Conservation (phyloP, 2,888 invertebrate species). For the Temnothorax rugatulus region DNA sequence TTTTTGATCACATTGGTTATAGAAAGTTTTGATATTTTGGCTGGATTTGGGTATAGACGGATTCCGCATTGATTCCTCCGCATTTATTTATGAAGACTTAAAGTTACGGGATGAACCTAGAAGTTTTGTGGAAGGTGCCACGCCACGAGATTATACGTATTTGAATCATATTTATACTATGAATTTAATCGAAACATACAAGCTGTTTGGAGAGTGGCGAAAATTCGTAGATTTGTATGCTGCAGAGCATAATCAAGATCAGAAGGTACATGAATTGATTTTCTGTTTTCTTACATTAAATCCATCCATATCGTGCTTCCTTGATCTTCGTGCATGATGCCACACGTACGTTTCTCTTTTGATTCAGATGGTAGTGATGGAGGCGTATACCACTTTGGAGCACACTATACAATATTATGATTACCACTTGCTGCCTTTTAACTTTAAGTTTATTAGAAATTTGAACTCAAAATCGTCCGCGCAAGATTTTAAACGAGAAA, state of each 20-base stretch:
- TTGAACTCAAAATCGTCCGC: slow-evolving; percentile 88
- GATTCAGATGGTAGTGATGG: slow-evolving; percentile 90
- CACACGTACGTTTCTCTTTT: neutral
- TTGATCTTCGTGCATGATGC: neutral
- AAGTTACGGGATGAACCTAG: slow-evolving; percentile 88
- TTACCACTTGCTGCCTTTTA: slow-evolving; percentile 92
- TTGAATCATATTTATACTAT: slow-evolving; percentile 89
- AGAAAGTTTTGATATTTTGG: slow-evolving; percentile 93
- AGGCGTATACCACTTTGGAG: slow-evolving; percentile 90
- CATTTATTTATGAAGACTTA: slow-evolving; percentile 89
- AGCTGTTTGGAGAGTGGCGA: slow-evolving; percentile 88
- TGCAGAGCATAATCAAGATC: slow-evolving; percentile 79
- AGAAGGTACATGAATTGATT: slow-evolving; percentile 76
- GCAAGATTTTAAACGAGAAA: slow-evolving; percentile 88
- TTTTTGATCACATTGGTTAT: neutral
- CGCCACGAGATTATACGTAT: slow-evolving; percentile 87
- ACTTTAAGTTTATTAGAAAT: slow-evolving; percentile 90
- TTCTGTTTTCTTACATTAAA: neutral
- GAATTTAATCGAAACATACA: slow-evolving; percentile 88
- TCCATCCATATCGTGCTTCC: neutral
- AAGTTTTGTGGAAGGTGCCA: slow-evolving; percentile 84
- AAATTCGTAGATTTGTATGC: slow-evolving; percentile 87
- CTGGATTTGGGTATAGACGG: slow-evolving; percentile 94
- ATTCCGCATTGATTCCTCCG: slow-evolving; percentile 93
- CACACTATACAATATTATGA: slow-evolving; percentile 90